Evolutionary conservation across 1,140 invertebrate species (phyloP), one percentile per base, ranked within the genome.

Genomic region (Formica exsecta): DNA sequence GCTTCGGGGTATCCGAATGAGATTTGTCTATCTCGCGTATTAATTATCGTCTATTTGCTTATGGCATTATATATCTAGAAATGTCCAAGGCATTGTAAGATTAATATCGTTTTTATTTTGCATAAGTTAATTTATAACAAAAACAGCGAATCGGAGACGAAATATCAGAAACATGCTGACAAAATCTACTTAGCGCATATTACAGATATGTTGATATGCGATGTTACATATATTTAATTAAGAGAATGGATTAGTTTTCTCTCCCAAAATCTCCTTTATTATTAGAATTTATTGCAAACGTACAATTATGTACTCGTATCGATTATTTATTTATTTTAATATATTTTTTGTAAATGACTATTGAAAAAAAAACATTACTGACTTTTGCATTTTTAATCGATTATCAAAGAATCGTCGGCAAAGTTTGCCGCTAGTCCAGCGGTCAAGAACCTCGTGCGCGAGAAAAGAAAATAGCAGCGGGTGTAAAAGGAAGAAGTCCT

Each of bases 361-460:
- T 36, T 57, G 48, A 13, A 36, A 54, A 48, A 57, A 48, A 57
- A 54, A 7, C 22, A 13, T 48, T 13, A 48, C 51, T 19, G 19
- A 74, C n/a, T 57, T 71, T 9, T 19, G 29, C 3, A 6, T 57
- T 19, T 8, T 41, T 61, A 65, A 11, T 19, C 0, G n/a, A 65
- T 77, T 41, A 16, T 65, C 6, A 36, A 48, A 77, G 3, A 11
- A 65, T 7, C 41, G 16, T 32, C 36, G 25, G 5, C 16, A 11
- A 66, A 36, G 61, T 77, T 65, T 3, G 11, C 38, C 25, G 19
- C 29, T 36, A n/a, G 9, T 51, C 2, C 11, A 32, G n/a, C n/a
- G 44, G 76, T 54, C 62, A 70, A 70, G 48, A 70, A 70, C 36
- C 48, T 80, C 22, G 13, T 25, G 7, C 44, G 64, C 29, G 9